These are phyloP conservation scores for Calameuta filiformis DNA, from an alignment of 2,888 invertebrate genomes.

Conservation along the genomic window DNA sequence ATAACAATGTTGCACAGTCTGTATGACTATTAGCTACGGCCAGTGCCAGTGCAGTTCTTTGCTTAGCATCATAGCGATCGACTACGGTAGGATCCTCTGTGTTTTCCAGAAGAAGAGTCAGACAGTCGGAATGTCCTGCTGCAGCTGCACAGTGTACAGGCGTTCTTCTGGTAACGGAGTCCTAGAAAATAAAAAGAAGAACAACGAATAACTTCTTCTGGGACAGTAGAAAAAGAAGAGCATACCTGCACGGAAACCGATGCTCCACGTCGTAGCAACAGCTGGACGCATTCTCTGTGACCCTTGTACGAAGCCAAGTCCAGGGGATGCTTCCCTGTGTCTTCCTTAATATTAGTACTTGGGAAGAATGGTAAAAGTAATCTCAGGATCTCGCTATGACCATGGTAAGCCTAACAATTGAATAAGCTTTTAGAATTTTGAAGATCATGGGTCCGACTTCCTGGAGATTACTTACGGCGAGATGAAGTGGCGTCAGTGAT, in stretches of 20 bases:
- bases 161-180: constrained; percentile 58
- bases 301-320: constrained; percentile 71
- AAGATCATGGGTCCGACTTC: not conserved
- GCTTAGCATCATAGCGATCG: constrained; percentile 64
- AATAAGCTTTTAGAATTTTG: not conserved
- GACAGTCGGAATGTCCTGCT: constrained; percentile 70
- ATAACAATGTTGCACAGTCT: constrained; percentile 69
- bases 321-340: constrained; percentile 71
- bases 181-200: constrained; percentile 25
- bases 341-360: constrained; percentile 70
- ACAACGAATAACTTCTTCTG: not conserved
- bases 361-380: constrained; percentile 69
- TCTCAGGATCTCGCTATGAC: constrained; percentile 70
- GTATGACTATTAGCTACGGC: constrained; percentile 70
- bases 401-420: constrained; percentile 67
- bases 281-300: constrained; percentile 70
- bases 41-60: constrained; percentile 71
- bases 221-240: not conserved
- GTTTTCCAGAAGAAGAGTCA: constrained; percentile 68
- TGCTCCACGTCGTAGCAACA: constrained; percentile 70
- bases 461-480: constrained; percentile 65
- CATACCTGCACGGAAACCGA: constrained; percentile 66
- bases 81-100: constrained; percentile 65
- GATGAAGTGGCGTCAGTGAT: constrained; percentile 70
- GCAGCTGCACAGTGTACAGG: constrained; percentile 69